Conservation (phyloP, 2,113 vertebrate genomes). For the Rhinolophus sinicus region DNA sequence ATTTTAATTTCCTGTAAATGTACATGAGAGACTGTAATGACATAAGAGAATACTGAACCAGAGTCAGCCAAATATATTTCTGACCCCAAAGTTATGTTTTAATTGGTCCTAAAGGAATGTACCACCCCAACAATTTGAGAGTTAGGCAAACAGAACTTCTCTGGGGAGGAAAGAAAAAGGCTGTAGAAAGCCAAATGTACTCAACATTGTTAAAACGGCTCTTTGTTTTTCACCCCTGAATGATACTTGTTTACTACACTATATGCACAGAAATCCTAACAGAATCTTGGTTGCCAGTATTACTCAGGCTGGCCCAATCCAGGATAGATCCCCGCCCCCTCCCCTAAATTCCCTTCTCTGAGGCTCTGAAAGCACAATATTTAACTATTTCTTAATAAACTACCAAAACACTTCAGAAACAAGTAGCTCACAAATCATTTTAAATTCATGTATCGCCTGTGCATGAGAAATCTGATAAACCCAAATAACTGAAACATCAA, state of each 20-base stretch:
- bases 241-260: conserved; percentile 75
- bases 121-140: conserved; percentile 74
- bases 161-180: conserved; percentile 68
- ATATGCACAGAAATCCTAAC: conserved; percentile 77
- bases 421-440: conserved; percentile 83
- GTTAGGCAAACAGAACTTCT: conserved; percentile 73
- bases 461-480: conserved; percentile 88
- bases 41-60: conserved; percentile 80
- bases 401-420: conserved; percentile 79
- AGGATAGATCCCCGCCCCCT: conserved; percentile 60
- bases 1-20: conserved; percentile 74
- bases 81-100: conserved; percentile 74
- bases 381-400: conserved; percentile 77
- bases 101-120: conserved; percentile 83
- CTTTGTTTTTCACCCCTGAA: conserved; percentile 72
- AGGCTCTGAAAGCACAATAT: conserved; percentile 75
- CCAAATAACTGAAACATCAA: conserved; percentile 84
- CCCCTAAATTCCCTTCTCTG: conserved; percentile 55
- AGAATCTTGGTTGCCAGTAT: conserved; percentile 75
- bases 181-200: conserved; percentile 70
- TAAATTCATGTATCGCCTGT: conserved; percentile 87
- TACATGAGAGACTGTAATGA: conserved; percentile 76
- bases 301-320: conserved; percentile 72
- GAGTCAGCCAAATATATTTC: conserved; percentile 69
- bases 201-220: conserved; percentile 78